A percentile compares a stretch with the other conserved stretches of the same genome.
Evolutionary conservation across 1,140 invertebrate genomes (phyloP).

Genomic region (Drosophila pandora): DNA sequence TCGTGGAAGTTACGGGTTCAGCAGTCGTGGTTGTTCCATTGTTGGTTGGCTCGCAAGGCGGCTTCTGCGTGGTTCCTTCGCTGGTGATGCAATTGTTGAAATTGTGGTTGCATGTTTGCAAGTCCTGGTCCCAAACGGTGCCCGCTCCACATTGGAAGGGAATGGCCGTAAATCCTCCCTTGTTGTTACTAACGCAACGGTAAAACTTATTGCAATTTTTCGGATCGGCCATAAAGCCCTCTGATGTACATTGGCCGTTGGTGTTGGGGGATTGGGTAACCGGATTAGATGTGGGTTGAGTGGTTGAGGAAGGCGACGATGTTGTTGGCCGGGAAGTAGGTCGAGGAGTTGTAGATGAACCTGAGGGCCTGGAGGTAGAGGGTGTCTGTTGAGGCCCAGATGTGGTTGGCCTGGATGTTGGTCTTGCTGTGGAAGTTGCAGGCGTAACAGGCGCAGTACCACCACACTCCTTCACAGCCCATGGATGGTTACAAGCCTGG

Average conservation of each 20-base stretch:
- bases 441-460: conserved; percentile 19
- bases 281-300: not conserved
- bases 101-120: conserved; percentile 86
- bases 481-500: conserved; percentile 86
- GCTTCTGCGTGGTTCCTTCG: conserved; percentile 42
- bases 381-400: not conserved
- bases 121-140: conserved; percentile 87
- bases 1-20: conserved; percentile 5
- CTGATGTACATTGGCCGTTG: conserved; percentile 46
- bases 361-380: conserved; percentile 4
- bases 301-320: not conserved
- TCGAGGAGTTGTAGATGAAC: conserved; percentile 11
- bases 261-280: conserved; percentile 22
- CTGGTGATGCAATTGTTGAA: conserved; percentile 66
- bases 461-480: conserved; percentile 70
- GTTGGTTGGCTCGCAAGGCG: conserved; percentile 46
- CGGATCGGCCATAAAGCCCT: conserved; percentile 67
- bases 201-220: conserved; percentile 88
- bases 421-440: conserved; percentile 15
- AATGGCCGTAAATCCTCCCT: conserved; percentile 85
- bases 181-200: conserved; percentile 86
- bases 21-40: conserved; percentile 24
- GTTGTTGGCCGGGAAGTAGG: conserved; percentile 23
- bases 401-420: conserved; percentile 13
- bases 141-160: conserved; percentile 87